Percentiles rank a stretch among this genome's conserved stretches.
phyloP scores from a whole-genome alignment of 2,113 vertebrate species.

The Oreochromis spilurus region DNA sequence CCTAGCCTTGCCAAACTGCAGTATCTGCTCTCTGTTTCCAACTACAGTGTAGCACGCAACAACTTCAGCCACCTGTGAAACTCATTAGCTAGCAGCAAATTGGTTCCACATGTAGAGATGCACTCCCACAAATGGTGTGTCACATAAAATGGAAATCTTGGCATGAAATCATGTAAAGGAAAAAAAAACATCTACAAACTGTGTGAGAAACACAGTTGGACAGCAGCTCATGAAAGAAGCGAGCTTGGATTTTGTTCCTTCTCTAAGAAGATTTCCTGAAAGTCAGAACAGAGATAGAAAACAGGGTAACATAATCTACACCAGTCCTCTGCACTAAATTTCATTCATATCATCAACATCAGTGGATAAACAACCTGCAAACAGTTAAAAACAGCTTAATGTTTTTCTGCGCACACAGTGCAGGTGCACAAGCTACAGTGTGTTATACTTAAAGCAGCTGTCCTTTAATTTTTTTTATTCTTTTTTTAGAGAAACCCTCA shows the following conservation, averaged over 20 bases:
- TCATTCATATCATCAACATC: neutral
- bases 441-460: neutral
- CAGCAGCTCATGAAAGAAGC: neutral
- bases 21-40: constrained; percentile 33
- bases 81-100: constrained; percentile 60
- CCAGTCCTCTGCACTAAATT: neutral
- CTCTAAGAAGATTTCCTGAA: neutral
- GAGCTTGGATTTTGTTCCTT: neutral
- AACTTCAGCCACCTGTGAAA: constrained; percentile 64
- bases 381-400: neutral
- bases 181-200: neutral
- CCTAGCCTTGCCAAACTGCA: constrained; percentile 5
- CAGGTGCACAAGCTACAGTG: neutral
- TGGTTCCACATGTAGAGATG: constrained; percentile 69
- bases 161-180: constrained; percentile 32
- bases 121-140: constrained; percentile 59
- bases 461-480: constrained; percentile 30
- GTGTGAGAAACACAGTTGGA: constrained; percentile 45
- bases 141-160: constrained; percentile 64
- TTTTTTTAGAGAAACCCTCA: constrained; percentile 4
- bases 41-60: constrained; percentile 42
- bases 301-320: neutral
- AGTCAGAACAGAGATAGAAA: neutral
- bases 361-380: neutral
- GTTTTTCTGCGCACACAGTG: neutral